These are phyloP conservation scores for Bos javanicus DNA, from an alignment of 2,113 vertebrate species.

Conservation along the genomic window DNA sequence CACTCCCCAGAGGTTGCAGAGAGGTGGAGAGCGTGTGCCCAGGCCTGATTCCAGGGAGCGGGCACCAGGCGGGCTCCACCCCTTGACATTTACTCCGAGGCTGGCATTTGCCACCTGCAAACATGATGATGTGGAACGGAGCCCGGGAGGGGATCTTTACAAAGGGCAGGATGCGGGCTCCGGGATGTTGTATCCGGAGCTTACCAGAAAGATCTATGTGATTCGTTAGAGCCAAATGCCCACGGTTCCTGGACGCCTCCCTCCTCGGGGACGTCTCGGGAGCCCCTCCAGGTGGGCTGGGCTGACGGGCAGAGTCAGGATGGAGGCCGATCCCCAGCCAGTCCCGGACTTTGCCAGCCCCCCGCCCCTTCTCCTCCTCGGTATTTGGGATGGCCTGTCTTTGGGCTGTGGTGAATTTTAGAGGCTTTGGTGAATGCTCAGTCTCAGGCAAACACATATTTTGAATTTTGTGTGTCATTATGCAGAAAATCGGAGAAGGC, in stretches of 20 bases:
- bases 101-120: slow-evolving; percentile 59
- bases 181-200: fast-evolving
- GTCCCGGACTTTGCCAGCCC: too few relatives aligned
- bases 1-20: background rate
- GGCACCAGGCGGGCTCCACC: background rate
- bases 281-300: background rate
- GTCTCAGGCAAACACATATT: background rate
- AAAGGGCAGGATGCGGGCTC: background rate
- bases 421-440: fast-evolving
- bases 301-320: background rate
- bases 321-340: too few relatives aligned
- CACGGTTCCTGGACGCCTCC: background rate
- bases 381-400: background rate
- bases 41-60: background rate
- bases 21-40: background rate
- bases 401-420: background rate
- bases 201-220: background rate
- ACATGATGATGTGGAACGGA: background rate
- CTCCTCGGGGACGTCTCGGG: background rate
- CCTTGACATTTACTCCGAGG: slow-evolving; percentile 47
- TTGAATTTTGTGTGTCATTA: background rate
- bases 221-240: background rate
- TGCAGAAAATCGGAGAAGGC: background rate
- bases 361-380: fast-evolving
- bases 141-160: background rate